Percentiles rank a stretch among this genome's conserved stretches.
Conservation (phyloP, 2,113 vertebrate species). For the Kryptolebias marmoratus region DNA sequence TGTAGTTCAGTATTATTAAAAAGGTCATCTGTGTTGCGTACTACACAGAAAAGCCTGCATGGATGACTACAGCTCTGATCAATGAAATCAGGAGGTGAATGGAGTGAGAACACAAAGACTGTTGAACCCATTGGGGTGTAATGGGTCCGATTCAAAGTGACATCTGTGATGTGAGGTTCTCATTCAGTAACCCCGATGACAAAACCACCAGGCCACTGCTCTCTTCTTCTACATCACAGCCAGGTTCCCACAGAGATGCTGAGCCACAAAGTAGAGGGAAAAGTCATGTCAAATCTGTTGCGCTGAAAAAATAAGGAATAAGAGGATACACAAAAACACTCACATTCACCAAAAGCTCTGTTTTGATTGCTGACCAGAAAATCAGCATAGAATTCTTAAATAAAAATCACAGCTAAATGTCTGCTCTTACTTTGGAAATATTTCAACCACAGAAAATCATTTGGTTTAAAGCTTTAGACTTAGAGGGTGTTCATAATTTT, state of each 20-base stretch:
- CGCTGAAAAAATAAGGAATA: background rate
- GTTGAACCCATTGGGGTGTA: slow-evolving; percentile 38
- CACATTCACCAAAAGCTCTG: background rate
- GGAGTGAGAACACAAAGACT: slow-evolving; percentile 14
- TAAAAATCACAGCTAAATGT: too few relatives aligned
- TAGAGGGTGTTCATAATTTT: too few relatives aligned
- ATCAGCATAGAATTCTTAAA: too few relatives aligned
- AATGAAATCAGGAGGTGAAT: slow-evolving; percentile 38
- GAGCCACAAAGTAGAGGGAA: slow-evolving; percentile 4
- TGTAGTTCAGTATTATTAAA: background rate
- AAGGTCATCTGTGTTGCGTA: background rate
- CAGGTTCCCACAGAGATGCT: slow-evolving; percentile 12
- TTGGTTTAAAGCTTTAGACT: too few relatives aligned
- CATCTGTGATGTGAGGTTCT: slow-evolving; percentile 55
- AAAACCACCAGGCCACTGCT: slow-evolving; percentile 25
- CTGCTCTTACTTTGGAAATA: too few relatives aligned
- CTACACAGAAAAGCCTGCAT: background rate
- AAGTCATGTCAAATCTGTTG: background rate
- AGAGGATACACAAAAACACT: background rate
- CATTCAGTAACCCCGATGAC: slow-evolving; percentile 35
- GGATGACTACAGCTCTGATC: slow-evolving; percentile 13
- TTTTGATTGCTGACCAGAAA: background rate
- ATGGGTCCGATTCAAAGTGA: slow-evolving; percentile 56
- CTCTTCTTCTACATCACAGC: slow-evolving; percentile 10
- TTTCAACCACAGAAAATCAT: too few relatives aligned